Evolutionary conservation across 2,797 vertebrate species (phyloP), one percentile per base, ranked within the genome.

Genomic region (Amniataba percoides): DNA sequence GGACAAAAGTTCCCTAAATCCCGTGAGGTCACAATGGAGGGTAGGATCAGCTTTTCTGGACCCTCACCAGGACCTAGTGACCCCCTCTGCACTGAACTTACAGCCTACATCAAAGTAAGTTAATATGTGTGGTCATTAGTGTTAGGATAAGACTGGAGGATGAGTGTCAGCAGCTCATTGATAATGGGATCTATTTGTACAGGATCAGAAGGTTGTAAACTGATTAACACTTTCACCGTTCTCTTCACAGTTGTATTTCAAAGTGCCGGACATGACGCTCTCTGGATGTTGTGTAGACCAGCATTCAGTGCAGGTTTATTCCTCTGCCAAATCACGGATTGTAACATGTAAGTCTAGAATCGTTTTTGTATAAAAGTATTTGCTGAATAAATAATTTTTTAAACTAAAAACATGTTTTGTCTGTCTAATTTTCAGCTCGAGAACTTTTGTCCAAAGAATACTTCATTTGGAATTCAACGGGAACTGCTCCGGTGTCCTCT

Each of bases 401-500:
- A 71, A 61, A 80, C n/a, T 45, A 7, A 74, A 76, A 7, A 56
- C 4, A 1, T 31, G 0, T 0, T 63, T 16, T 64, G 7, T 64
- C 27, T 61, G 10, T 76, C 36, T 72, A 63, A 56, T 87, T 77
- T 93, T 75, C 77, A 99, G 98, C 96, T 9, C 94, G 96, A 84
- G 97, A 98, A 85, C 93, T 99, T 81, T 91, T 96, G 67, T 97
- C 98, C 85, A 97, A 97, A 6, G 94, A 97, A 77, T 99, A 98
- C 88, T 97, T 94, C 93, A 97, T 99, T 87, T 99, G 98, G 98
- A 99, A 99, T 93, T 97, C 97, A 82, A 97, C 96, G 88, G 97
- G 96, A 14, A 82, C 94, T 39, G 96, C 97, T 71, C 98, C 98
- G 1, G 85, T 96, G 34, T 95, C 93, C 14, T 94, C 94, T 69